Evolutionary conservation across 2,797 vertebrate species (phyloP), one percentile per base, ranked within the genome.

Genomic region (Echiichthys vipera): DNA sequence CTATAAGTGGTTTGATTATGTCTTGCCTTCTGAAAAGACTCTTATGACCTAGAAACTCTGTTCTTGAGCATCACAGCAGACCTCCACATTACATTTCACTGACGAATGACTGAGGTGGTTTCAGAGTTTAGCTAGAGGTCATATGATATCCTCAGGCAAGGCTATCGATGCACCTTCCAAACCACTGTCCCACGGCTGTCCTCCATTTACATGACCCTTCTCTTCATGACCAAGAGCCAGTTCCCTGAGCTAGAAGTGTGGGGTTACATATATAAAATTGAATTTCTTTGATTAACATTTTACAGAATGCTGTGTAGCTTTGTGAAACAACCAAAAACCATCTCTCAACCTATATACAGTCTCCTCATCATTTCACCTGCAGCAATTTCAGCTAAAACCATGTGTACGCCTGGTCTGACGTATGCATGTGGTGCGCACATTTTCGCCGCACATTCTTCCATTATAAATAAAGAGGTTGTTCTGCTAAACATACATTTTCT

Each of bases 191-290:
- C 76, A 65, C 22, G 55, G 73, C 45, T 54, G 49, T 75, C 55
- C 71, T 74, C 67, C 50, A 2, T 57, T 88, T 74, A 74, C 68
- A 42, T 50, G 63, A 76, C 65, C 71, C 69, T 25, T 58, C 65
- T 73, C 57, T 49, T 58, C 22, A 15, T 64, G 68, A 65, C 71
- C 46, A 30, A 10, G 32, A 73, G 71, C 55, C 74, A 66, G 40
- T 47, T 80, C 74, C 54, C 62, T 68, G 56, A 73, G 75, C 61
- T 64, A 49, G n/a, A n/a, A n/a, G 55, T 67, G 55, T 74, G 56
- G 32, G 66, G 55, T 81, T 81, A 80, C 81, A 69, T 77, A 53
- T 80, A 78, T 68, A 70, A 46, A 50, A 43, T 45, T n/a, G n/a
- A n/a, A n/a, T n/a, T n/a, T n/a, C n/a, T n/a, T n/a, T n/a, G n/a